Evolutionary conservation across 1,140 invertebrate genomes (phyloP).

Genomic region (Euwallacea fornicatus): DNA sequence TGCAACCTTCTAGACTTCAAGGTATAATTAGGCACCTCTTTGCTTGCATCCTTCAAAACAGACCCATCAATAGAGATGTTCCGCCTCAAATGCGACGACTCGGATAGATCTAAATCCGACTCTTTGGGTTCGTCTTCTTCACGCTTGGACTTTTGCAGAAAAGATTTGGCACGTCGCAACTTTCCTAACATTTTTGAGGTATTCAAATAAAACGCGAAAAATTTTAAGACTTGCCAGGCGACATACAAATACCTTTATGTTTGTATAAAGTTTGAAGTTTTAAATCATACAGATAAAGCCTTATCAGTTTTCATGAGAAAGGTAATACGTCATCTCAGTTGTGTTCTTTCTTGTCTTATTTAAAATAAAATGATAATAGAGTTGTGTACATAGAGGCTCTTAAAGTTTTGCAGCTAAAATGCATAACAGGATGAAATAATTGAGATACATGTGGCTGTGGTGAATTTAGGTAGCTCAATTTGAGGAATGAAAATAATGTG

Average conservation of each 20-base stretch:
- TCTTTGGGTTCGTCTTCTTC: slow-evolving; percentile 9
- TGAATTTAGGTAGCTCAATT: no score
- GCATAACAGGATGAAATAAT: no score
- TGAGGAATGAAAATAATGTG: no score
- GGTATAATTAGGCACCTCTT: no score
- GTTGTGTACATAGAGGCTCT: background rate
- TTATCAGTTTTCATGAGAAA: slow-evolving; percentile 15
- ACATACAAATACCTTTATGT: slow-evolving; percentile 19
- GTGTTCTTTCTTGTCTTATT: slow-evolving; percentile 1
- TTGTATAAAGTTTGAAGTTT: slow-evolving; percentile 21
- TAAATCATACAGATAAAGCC: slow-evolving; percentile 21
- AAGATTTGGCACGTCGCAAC: slow-evolving; percentile 44
- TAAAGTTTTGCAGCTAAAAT: no score
- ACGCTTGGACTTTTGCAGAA: slow-evolving; percentile 23
- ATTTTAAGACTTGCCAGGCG: background rate
- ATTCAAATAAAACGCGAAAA: background rate
- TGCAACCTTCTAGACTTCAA: slow-evolving; percentile 4
- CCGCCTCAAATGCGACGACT: slow-evolving; percentile 30
- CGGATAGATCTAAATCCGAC: slow-evolving; percentile 23
- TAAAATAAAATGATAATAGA: background rate
- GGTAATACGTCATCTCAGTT: background rate
- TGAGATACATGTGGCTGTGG: no score
- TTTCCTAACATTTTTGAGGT: slow-evolving; percentile 47
- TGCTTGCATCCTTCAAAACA: no score
- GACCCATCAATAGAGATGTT: slow-evolving; percentile 16